Conservation (phyloP, 2,797 vertebrate species). For the Syncerus caffer region DNA sequence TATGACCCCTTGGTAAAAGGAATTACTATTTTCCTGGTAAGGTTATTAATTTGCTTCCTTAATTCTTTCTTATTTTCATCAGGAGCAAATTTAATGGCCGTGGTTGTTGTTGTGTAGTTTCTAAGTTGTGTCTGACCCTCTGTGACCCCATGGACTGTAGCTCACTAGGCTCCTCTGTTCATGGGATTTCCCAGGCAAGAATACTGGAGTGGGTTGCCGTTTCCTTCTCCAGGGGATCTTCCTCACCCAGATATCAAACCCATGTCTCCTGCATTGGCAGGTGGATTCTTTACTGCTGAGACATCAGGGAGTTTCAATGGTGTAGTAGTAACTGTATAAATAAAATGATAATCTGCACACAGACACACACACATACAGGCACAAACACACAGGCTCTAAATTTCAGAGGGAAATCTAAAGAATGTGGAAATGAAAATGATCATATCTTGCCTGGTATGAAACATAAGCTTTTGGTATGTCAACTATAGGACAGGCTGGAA, state of each 20-base stretch:
- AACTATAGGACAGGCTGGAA: neutral
- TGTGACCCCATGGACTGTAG: neutral
- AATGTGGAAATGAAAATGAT: neutral
- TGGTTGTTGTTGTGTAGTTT: neutral
- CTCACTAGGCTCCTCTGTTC: neutral
- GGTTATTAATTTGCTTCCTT: neutral
- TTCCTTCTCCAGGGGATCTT: neutral
- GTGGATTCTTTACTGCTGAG: neutral
- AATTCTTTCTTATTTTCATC: conserved; percentile 5
- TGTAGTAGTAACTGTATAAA: neutral
- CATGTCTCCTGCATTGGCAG: neutral
- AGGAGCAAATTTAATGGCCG: neutral
- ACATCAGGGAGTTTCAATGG: neutral
- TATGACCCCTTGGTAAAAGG: neutral
- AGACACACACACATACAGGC: neutral
- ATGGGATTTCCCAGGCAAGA: neutral
- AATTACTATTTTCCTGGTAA: neutral
- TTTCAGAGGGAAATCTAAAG: conserved; percentile 23
- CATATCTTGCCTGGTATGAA: neutral
- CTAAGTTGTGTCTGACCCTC: neutral
- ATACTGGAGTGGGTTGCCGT: neutral
- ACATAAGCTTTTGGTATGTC: neutral
- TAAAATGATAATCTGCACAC: neutral
- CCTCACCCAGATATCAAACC: neutral
- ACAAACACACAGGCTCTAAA: neutral